Evolutionary conservation across 53 echinoderm and acorn worm genomes (phyloP).

Genomic region (Echinometra lucunter): DNA sequence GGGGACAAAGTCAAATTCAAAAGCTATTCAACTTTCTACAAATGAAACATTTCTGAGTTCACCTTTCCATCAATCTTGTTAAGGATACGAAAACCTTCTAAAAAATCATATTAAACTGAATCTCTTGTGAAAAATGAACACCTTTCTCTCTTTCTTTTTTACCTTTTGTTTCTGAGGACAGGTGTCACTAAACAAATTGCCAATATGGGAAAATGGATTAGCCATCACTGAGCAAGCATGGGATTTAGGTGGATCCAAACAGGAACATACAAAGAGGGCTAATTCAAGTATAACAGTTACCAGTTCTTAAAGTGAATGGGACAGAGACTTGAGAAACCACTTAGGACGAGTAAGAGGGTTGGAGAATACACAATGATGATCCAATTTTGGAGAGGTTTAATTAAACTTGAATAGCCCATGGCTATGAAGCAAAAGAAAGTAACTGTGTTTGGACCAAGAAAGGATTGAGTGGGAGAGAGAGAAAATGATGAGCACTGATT

Average conservation of each 20-base stretch:
- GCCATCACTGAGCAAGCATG: background rate
- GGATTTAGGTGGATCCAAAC: slow-evolving; percentile 5
- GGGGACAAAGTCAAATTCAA: too few relatives aligned
- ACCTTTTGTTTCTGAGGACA: background rate
- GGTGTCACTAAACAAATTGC: background rate
- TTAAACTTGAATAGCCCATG: slow-evolving; percentile 41
- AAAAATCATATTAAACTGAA: too few relatives aligned
- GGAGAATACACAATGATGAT: background rate
- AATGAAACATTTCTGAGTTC: too few relatives aligned
- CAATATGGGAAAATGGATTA: background rate
- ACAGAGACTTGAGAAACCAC: slow-evolving; percentile 12
- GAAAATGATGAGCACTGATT: slow-evolving; percentile 30
- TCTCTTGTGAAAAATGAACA: too few relatives aligned
- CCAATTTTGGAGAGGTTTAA: slow-evolving; percentile 33
- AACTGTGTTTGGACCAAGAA: background rate
- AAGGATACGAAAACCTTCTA: too few relatives aligned
- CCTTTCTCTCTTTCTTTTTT: background rate
- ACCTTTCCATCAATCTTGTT: too few relatives aligned
- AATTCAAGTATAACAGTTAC: slow-evolving; percentile 10
- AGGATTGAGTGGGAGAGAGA: slow-evolving; percentile 17
- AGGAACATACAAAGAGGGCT: background rate
- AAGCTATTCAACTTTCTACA: too few relatives aligned
- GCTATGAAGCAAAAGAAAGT: slow-evolving; percentile 1
- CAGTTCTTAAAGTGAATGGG: background rate
- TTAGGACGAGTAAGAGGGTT: background rate